Evolutionary conservation across 64 coral and sea anemone species (phyloP).

Genomic region (Orbicella faveolata): DNA sequence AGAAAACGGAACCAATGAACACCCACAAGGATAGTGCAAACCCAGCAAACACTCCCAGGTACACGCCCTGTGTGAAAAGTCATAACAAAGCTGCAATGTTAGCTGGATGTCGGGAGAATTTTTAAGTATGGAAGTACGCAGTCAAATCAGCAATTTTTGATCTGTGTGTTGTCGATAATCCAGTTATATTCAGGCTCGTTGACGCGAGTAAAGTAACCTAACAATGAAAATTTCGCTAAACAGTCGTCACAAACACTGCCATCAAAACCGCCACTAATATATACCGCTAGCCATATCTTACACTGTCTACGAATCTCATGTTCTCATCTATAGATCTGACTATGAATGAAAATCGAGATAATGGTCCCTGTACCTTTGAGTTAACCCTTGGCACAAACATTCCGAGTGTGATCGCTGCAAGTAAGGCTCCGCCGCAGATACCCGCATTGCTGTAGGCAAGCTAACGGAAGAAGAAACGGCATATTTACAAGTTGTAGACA

Average conservation of each 20-base stretch:
- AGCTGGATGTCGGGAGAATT: no score
- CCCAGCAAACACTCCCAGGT: constrained; percentile 63
- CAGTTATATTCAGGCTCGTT: no score
- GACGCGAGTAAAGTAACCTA: no score
- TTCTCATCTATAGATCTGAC: background rate
- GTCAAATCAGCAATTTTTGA: no score
- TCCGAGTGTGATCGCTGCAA: constrained; percentile 32
- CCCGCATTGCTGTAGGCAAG: constrained; percentile 71
- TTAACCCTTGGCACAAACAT: constrained; percentile 88
- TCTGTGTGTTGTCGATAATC: no score
- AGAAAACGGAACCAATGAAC: constrained; percentile 47
- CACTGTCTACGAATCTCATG: no score
- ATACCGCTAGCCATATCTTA: no score
- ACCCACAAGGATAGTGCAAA: constrained; percentile 58
- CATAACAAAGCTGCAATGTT: background rate
- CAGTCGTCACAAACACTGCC: no score
- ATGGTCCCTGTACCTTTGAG: constrained; percentile 53
- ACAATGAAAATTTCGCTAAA: no score
- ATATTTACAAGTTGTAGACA: background rate
- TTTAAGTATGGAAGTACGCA: no score
- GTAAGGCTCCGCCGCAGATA: constrained; percentile 12
- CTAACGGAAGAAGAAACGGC: constrained; percentile 1
- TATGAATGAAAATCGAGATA: background rate
- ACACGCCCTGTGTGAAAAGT: constrained; percentile 53
- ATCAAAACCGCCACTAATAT: no score